Evolutionary conservation across 2,888 invertebrate species (phyloP).

Genomic region (Tyria jacobaeae): DNA sequence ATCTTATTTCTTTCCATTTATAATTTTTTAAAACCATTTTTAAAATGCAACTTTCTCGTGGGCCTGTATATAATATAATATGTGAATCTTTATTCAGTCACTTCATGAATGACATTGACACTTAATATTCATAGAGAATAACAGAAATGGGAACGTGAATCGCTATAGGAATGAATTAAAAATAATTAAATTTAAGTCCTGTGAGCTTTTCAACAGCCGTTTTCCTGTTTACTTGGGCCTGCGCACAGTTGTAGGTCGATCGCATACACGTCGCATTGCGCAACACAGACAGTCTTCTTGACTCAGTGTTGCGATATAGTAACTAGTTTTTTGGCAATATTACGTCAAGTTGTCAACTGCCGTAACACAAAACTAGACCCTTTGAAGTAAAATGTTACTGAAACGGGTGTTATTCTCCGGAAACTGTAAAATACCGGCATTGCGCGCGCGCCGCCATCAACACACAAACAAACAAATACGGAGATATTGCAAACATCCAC

Average conservation of each 20-base stretch:
- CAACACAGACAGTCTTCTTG: conserved; percentile 48
- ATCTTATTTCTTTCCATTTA: too few species aligned
- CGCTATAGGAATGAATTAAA: conserved; percentile 39
- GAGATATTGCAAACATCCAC: conserved; percentile 53
- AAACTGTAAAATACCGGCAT: conserved; percentile 67
- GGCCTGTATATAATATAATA: too few species aligned
- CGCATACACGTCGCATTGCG: conserved; percentile 46
- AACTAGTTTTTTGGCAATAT: conserved; percentile 49
- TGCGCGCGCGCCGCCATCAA: conserved; percentile 59
- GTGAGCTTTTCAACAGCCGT: conserved; percentile 40
- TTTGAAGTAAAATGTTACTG: conserved; percentile 31
- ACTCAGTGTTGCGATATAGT: conserved; percentile 40
- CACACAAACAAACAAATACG: conserved; percentile 61
- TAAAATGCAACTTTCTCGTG: too few species aligned
- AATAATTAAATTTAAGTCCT: conserved; percentile 39
- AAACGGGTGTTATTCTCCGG: conserved; percentile 50
- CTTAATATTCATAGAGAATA: conserved; percentile 7
- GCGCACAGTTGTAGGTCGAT: conserved; percentile 50
- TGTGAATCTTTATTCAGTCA: too few species aligned
- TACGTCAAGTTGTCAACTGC: conserved; percentile 18
- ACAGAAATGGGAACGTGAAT: conserved; percentile 17
- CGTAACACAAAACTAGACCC: conserved; percentile 19
- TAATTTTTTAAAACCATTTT: too few species aligned
- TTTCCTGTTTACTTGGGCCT: conserved; percentile 61
- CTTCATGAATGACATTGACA: too few species aligned